Evolutionary conservation across 2,888 invertebrate genomes (phyloP).

Genomic region (Plebejus anna): DNA sequence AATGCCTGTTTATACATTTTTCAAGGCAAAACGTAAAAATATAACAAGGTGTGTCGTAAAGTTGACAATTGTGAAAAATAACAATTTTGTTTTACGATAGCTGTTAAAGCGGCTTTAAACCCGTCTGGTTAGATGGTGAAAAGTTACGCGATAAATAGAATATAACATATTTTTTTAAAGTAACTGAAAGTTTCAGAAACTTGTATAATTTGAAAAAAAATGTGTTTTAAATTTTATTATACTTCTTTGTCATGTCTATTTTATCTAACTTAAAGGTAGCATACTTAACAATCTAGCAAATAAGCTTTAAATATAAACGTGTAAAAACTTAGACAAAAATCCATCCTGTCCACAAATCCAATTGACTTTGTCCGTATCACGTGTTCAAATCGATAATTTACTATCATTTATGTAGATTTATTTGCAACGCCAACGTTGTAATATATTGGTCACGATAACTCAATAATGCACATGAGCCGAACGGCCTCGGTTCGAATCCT

Average conservation of each 20-base stretch:
- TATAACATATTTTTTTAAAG: neutral
- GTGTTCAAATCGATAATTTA: constrained; percentile 5
- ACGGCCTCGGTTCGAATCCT: constrained; percentile 3
- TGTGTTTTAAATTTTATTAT: neutral
- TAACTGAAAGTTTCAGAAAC: neutral
- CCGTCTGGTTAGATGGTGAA: neutral
- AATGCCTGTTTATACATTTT: neutral
- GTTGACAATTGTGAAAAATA: neutral
- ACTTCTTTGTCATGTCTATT: no score
- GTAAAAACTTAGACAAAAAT: neutral
- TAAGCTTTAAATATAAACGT: neutral
- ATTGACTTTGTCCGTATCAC: neutral
- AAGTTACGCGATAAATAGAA: neutral
- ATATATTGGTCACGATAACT: constrained; percentile 8
- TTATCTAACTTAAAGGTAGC: no score
- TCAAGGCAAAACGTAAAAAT: neutral
- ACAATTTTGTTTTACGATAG: constrained; percentile 5
- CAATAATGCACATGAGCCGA: neutral
- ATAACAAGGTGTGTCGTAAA: constrained; percentile 6
- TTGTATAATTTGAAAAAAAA: neutral
- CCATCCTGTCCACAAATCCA: neutral
- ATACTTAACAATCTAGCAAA: no score
- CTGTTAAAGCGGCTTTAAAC: neutral
- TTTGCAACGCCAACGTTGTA: neutral
- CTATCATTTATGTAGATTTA: constrained; percentile 3